Percentiles rank a stretch among this genome's conserved stretches.
Evolutionary conservation across 2,113 vertebrate genomes (phyloP).

Genomic region (Tenebrosternarchus preto): DNA sequence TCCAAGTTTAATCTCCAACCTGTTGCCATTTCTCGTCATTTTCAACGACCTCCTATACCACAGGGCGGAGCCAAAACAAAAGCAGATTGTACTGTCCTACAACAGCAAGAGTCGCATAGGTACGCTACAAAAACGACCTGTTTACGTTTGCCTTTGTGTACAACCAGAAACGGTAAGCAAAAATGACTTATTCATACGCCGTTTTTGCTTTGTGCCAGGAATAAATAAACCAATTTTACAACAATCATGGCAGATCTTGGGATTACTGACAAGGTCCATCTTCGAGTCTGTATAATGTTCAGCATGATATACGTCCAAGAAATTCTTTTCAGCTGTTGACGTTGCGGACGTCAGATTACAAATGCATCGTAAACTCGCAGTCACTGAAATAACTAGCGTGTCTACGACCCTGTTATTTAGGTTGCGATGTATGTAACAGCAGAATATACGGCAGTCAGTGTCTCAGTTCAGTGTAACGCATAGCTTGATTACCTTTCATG

Average conservation of each 20-base stretch:
- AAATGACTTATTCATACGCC: neutral
- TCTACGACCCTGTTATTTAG: neutral
- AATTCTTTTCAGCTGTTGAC: too few species aligned
- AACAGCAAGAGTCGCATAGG: conserved; percentile 54
- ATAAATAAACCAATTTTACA: neutral
- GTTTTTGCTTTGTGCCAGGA: neutral
- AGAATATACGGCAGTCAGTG: too few species aligned
- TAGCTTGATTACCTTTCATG: too few species aligned
- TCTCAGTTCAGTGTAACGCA: neutral
- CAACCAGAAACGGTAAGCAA: conserved; percentile 68
- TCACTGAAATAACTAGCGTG: neutral
- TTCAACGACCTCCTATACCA: conserved; percentile 57
- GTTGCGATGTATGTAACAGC: neutral
- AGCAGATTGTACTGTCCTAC: conserved; percentile 19
- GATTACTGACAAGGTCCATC: neutral
- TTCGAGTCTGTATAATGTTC: too few species aligned
- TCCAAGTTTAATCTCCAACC: conserved; percentile 58
- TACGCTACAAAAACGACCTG: conserved; percentile 65
- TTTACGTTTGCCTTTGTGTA: conserved; percentile 52
- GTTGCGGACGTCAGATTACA: neutral
- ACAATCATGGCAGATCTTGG: neutral
- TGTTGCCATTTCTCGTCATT: conserved; percentile 73
- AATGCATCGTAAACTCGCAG: neutral
- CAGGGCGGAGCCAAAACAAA: conserved; percentile 67
- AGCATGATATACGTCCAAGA: neutral